Base-by-base conservation (phyloP, 2,888 invertebrate genomes). In the Horisme vitalbata region DNA sequence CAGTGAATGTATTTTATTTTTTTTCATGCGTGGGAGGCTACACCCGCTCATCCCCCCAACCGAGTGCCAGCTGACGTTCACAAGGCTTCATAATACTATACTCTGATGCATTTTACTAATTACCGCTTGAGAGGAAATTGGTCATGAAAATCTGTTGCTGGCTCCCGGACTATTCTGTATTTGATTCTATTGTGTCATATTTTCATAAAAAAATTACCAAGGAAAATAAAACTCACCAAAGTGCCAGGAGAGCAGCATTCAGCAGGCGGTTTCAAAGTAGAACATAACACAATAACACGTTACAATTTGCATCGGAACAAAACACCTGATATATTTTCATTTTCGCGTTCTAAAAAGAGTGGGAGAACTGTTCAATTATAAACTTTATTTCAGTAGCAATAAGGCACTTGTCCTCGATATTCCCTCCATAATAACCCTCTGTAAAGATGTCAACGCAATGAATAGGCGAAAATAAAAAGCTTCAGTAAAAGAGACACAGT, bases 361-460 rank as follows among this genome's bases (percentile, higher is more conserved):
- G 14, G 6, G 26, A 34, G 12, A 31, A 4, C 21, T 7, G 11
- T 44, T 48, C 26, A n/a, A 48, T 26, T 48, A 23, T 36, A 23
- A 37, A 35, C 53, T 41, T 43, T 56, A 45, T 21, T 2, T 1
- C 1, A 30, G 26, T 15, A 5, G 12, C 0, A 18, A 36, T 44
- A 51, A 41, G 26, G 26, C 38, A 41, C 43, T 30, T 37, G 31
- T 39, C 23, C 30, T n/a, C 45, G 11, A 37, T n/a, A n/a, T n/a
- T n/a, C n/a, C n/a, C n/a, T 28, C 41, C 37, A 28, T 37, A 28
- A 24, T 37, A 33, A 37, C 31, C 28, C 26, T 51, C 41, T 32
- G 52, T 56, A 59, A 56, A 59, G 44, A 56, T 56, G 58, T 59
- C 56, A 48, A 10, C 50, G 30, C 34, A 54, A 56, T 59, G 58